Base-by-base conservation (phyloP, 2,888 invertebrate genomes). In the Didymodactylos carnosus region DNA sequence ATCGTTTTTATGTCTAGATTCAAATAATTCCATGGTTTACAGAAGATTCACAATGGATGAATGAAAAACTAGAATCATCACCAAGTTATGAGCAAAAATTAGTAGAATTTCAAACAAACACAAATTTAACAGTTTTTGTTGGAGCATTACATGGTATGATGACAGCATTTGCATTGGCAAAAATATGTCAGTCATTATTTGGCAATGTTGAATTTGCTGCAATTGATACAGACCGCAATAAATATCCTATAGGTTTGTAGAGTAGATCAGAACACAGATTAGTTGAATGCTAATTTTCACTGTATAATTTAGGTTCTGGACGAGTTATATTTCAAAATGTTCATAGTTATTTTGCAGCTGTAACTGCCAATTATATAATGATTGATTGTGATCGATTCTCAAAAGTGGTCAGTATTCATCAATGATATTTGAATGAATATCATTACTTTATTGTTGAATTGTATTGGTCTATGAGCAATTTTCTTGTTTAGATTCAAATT, bases 131-230 rank as follows among this genome's bases (percentile, higher is more conserved):
- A 0, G 92, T 98, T 76, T 98, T 97, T 84, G 95, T 97, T 77
- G 97, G 97, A 73, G 95, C 91, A 13, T 84, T 92, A 72, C 89
- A 89, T 80, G 97, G 97, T 75, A 92, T 94, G 91, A 87, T 98
- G 77, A 92, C 90, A 75, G 95, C 97, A n/a, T 88, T 90, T 80
- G 92, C 90, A 16, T 87, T 97, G 77, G 91, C 92, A 13, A 87
- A 87, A 80, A 91, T 98, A 79, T 94, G 98, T 92, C 89, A 94
- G 82, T 93, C 95, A 80, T 86, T 97, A 70, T 98, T 97, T 85
- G 90, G 90, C 62, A 92, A 92, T 53, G 97, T 98, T 71, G 89
- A 94, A 39, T 95, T 94, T 83, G 92, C 94, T 76, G 94, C 82
- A 35, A 81, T 83, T 43, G 83, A 83, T 77, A 82, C 94, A 0